A percentile compares a stretch with the other conserved stretches of the same genome.
These are phyloP conservation scores for Caenorhabditis angaria DNA, from an alignment of 2,888 invertebrate genomes.

Conservation along the genomic window DNA sequence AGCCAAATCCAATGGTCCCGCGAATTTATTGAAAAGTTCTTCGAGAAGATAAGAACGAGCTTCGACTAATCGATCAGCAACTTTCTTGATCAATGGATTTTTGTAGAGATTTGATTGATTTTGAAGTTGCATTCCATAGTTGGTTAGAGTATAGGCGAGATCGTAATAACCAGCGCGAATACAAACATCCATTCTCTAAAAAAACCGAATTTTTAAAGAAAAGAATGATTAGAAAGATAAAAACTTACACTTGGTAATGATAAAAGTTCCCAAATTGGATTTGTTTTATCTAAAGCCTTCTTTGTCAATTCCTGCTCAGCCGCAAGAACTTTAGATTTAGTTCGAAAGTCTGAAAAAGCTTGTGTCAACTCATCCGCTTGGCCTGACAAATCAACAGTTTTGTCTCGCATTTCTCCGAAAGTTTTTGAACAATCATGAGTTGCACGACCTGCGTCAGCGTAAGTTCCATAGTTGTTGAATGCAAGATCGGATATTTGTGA, in stretches of 20 bases:
- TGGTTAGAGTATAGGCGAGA: constrained; percentile 69
- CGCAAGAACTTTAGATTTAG: constrained; percentile 42
- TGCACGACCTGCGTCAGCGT: constrained; percentile 70
- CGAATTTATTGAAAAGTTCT: constrained; percentile 70
- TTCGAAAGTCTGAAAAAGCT: constrained; percentile 57
- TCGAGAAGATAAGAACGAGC: constrained; percentile 66
- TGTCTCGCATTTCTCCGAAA: constrained; percentile 63
- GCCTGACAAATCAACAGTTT: constrained; percentile 52
- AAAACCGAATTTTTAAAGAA: neutral
- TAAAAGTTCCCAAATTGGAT: constrained; percentile 66
- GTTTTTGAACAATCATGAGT: constrained; percentile 69
- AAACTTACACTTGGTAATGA: constrained; percentile 56
- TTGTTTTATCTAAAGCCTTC: constrained; percentile 48
- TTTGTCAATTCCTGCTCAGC: constrained; percentile 57
- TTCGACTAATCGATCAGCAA: constrained; percentile 66
- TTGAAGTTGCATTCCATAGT: constrained; percentile 63
- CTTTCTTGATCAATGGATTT: constrained; percentile 52
- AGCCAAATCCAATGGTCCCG: constrained; percentile 68
- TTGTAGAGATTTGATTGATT: constrained; percentile 47
- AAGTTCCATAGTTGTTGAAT: constrained; percentile 70
- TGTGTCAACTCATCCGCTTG: constrained; percentile 56
- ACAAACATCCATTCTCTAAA: constrained; percentile 70
- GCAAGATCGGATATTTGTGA: constrained; percentile 69
- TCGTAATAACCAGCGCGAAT: constrained; percentile 70
- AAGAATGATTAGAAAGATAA: too few relatives aligned